phyloP scores from a whole-genome alignment of 2,888 invertebrate species.

The Salticus scenicus region DNA sequence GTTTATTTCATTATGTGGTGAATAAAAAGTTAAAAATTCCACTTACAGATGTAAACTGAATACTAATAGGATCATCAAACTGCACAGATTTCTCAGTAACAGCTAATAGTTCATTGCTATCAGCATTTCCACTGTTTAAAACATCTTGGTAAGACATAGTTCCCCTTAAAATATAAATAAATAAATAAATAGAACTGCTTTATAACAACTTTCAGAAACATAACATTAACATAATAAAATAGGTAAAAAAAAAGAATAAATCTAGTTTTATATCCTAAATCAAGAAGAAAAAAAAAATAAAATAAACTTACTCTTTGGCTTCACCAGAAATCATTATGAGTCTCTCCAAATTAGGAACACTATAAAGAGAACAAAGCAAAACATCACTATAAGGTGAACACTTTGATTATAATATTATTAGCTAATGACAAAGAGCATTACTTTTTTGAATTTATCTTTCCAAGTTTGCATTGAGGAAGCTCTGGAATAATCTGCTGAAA shows the following conservation, averaged over 20 bases:
- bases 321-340: conserved; percentile 72
- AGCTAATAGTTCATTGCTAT: conserved; percentile 74
- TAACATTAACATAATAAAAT: too few relatives aligned
- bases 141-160: conserved; percentile 77
- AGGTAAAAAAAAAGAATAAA: too few relatives aligned
- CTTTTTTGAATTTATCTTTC: conserved; percentile 29
- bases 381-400: conserved; percentile 1
- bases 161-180: conserved; percentile 76
- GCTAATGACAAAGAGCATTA: conserved; percentile 19
- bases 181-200: neutral
- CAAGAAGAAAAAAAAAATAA: too few relatives aligned
- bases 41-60: conserved; percentile 86
- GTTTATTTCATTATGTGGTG: too few relatives aligned
- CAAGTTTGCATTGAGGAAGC: conserved; percentile 28
- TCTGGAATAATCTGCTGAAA: conserved; percentile 60
- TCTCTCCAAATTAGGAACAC: conserved; percentile 62
- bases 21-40: too few relatives aligned
- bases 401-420: neutral
- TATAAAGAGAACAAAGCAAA: conserved; percentile 49
- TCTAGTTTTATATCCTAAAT: too few relatives aligned
- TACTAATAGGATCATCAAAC: conserved; percentile 83
- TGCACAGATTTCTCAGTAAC: conserved; percentile 79
- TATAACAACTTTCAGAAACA: too few relatives aligned
- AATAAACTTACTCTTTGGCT: conserved; percentile 74
- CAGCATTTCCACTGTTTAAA: conserved; percentile 76